phyloP scores from a whole-genome alignment of 2,888 invertebrate species.

The Dolichomitus sp. region DNA sequence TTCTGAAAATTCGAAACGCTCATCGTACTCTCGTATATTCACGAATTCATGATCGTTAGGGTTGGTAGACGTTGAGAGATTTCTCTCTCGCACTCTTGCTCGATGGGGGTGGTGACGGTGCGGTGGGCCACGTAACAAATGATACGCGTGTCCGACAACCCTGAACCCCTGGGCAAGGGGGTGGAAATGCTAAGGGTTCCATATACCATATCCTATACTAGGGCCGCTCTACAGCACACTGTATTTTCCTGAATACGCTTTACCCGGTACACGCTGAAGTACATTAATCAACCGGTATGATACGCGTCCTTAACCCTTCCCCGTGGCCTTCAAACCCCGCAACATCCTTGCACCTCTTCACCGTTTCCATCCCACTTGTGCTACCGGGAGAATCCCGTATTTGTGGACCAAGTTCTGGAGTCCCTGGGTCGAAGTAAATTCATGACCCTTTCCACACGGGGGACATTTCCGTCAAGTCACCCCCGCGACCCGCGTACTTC shows the following conservation, averaged over 20 bases:
- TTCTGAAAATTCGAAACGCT: conserved; percentile 65
- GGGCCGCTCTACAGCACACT: conserved; percentile 7
- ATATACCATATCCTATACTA: conserved; percentile 50
- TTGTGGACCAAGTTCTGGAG: conserved; percentile 1
- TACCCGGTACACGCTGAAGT: conserved; percentile 73
- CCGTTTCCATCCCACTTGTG: conserved; percentile 63
- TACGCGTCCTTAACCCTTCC: conserved; percentile 80
- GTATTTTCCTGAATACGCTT: conserved; percentile 36
- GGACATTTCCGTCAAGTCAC: conserved; percentile 75
- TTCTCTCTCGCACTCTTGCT: conserved; percentile 4
- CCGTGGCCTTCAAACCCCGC: conserved; percentile 20
- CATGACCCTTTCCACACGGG: conserved; percentile 69
- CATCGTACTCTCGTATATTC: conserved; percentile 21
- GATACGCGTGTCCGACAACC: conserved; percentile 75
- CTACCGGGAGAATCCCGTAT: conserved; percentile 30
- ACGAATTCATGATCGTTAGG: conserved; percentile 68
- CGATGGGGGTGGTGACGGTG: conserved; percentile 54
- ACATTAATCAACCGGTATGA: conserved; percentile 80
- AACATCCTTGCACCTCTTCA: conserved; percentile 56
- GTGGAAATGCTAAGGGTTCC: conserved; percentile 48
- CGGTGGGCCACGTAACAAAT: conserved; percentile 72
- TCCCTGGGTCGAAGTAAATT: conserved; percentile 73
- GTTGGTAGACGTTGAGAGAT: conserved; percentile 46
- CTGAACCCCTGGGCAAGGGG: conserved; percentile 59
- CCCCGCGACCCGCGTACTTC: conserved; percentile 6